phyloP scores from a whole-genome alignment of 2,888 invertebrate genomes.

The Crocallis elinguaria region DNA sequence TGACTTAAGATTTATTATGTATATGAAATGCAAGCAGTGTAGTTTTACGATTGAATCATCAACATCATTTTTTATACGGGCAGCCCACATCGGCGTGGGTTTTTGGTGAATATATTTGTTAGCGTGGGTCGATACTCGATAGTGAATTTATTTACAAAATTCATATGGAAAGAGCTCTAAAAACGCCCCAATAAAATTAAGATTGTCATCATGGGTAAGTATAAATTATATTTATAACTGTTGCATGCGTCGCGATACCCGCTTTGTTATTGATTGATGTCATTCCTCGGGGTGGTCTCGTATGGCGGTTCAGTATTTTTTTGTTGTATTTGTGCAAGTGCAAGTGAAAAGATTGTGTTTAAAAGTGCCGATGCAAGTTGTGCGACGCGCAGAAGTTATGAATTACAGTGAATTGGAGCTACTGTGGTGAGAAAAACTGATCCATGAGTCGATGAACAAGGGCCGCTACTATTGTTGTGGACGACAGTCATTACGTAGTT shows the following conservation, averaged over 20 bases:
- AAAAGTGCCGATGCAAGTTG: constrained; percentile 34
- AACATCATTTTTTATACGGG: constrained; percentile 48
- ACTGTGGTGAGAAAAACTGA: background rate
- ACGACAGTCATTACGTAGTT: constrained; percentile 26
- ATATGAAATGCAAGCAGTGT: background rate
- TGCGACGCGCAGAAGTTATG: constrained; percentile 24
- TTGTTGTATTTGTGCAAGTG: constrained; percentile 56
- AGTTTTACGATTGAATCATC: background rate
- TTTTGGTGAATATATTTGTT: constrained; percentile 64
- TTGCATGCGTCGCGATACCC: constrained; percentile 33
- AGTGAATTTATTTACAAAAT: constrained; percentile 51
- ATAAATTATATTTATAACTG: constrained; percentile 28
- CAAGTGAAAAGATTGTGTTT: constrained; percentile 35
- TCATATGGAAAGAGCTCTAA: constrained; percentile 37
- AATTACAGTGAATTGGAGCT: background rate
- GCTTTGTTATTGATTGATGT: constrained; percentile 73
- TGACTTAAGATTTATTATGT: too few relatives aligned
- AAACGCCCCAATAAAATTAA: constrained; percentile 39
- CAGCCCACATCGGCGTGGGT: constrained; percentile 81
- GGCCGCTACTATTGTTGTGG: constrained; percentile 16
- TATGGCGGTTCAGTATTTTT: constrained; percentile 50
- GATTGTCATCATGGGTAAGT: constrained; percentile 63
- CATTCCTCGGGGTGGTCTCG: constrained; percentile 62
- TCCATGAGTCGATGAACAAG: background rate
- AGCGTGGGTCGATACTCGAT: constrained; percentile 76